Conservation (phyloP, 1,140 invertebrate genomes). For the Sipha flava region DNA sequence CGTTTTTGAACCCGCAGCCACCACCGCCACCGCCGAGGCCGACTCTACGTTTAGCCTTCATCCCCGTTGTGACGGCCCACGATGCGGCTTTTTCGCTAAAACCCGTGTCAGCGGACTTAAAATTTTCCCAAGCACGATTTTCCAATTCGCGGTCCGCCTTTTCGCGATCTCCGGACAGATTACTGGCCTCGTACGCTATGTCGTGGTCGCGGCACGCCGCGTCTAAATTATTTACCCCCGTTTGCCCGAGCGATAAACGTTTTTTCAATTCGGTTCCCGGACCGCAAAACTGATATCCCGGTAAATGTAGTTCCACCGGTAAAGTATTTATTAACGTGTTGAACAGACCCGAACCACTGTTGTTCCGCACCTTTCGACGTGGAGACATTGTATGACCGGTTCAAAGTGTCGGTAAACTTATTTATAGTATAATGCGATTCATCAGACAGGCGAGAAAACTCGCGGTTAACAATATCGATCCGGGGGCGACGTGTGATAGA, state of each 20-base stretch:
- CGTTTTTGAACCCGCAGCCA: background rate
- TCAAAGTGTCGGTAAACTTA: too few relatives aligned
- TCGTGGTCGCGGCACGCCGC: conserved; percentile 45
- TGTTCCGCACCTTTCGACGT: too few relatives aligned
- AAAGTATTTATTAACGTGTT: conserved; percentile 44
- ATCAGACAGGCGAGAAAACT: too few relatives aligned
- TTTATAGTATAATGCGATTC: too few relatives aligned
- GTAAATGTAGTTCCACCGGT: conserved; percentile 45
- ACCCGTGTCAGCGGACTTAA: conserved; percentile 42
- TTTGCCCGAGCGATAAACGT: conserved; percentile 40
- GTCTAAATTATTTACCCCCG: conserved; percentile 45
- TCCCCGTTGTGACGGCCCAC: conserved; percentile 38
- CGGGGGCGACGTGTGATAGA: background rate
- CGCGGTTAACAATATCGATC: too few relatives aligned
- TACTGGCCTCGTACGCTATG: conserved; percentile 44
- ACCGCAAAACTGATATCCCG: conserved; percentile 45
- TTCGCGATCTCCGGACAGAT: conserved; percentile 39
- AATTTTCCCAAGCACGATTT: conserved; percentile 42
- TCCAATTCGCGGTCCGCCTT: conserved; percentile 43
- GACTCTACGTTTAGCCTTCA: conserved; percentile 42
- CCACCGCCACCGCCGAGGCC: too few relatives aligned
- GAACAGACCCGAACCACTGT: background rate
- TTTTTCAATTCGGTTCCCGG: conserved; percentile 45
- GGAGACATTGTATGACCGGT: too few relatives aligned
- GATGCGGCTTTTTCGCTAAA: conserved; percentile 42